Conservation (phyloP, 2,113 vertebrate genomes). For the Ceratotherium simum region DNA sequence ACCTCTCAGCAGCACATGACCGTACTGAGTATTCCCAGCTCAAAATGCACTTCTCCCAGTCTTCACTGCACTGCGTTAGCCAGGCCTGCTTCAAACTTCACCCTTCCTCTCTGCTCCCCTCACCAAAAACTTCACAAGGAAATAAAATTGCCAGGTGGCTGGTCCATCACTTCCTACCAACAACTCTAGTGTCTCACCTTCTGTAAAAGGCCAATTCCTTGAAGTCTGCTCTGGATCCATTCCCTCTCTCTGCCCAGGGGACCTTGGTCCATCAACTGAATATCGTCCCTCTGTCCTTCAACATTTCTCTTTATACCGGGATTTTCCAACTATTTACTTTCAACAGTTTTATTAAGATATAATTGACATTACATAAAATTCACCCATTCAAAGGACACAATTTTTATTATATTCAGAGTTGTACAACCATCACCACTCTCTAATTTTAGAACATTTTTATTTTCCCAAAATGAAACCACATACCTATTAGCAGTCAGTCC, state of each 20-base stretch:
- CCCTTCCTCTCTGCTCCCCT: neutral
- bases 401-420: slow-evolving; percentile 29
- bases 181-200: neutral
- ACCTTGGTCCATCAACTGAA: neutral
- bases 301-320: neutral
- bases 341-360: neutral
- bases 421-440: neutral
- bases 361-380: slow-evolving; percentile 13
- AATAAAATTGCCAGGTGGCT: neutral
- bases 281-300: neutral
- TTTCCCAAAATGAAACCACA: neutral
- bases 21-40: neutral
- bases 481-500: neutral
- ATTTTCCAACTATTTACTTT: neutral
- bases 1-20: neutral
- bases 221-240: neutral
- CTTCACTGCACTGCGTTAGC: neutral
- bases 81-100: neutral
- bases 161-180: neutral
- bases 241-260: neutral
- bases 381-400: neutral
- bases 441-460: neutral
- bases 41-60: neutral
- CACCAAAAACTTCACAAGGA: neutral
- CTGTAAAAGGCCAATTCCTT: neutral